Percentiles rank a stretch among this genome's conserved stretches.
Evolutionary conservation across 2,888 invertebrate species (phyloP).

Genomic region (Drosophila subquinaria): DNA sequence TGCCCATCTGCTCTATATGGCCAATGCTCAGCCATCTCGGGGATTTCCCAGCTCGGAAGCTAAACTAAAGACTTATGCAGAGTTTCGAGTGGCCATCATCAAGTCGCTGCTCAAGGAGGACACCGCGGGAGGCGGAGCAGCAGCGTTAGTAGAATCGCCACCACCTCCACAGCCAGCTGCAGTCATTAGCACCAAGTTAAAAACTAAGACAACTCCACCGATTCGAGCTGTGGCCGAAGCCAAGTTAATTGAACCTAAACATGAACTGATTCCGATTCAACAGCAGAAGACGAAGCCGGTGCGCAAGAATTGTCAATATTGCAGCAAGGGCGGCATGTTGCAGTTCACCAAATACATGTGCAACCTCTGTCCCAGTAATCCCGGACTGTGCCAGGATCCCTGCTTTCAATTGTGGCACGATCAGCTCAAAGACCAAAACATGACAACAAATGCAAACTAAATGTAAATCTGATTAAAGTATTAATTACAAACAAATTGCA

Average conservation of each 20-base stretch:
- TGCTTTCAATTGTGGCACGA: slow-evolving; percentile 75
- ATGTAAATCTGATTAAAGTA: slow-evolving; percentile 4
- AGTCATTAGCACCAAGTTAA: slow-evolving; percentile 10
- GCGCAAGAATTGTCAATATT: slow-evolving; percentile 72
- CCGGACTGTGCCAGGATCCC: slow-evolving; percentile 69
- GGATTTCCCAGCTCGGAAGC: slow-evolving; percentile 11
- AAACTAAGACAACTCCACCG: background rate
- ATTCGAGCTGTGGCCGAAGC: slow-evolving; percentile 3
- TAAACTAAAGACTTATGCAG: slow-evolving; percentile 54
- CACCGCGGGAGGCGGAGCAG: background rate
- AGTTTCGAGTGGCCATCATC: slow-evolving; percentile 64
- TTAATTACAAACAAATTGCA: background rate
- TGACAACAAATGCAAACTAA: slow-evolving; percentile 14
- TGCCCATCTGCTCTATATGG: slow-evolving; percentile 59
- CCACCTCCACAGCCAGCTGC: background rate
- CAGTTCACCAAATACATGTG: slow-evolving; percentile 70
- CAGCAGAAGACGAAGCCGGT: slow-evolving; percentile 51
- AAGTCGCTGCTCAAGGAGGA: slow-evolving; percentile 58
- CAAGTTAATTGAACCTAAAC: slow-evolving; percentile 17
- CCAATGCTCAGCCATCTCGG: slow-evolving; percentile 43
- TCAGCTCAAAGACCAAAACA: slow-evolving; percentile 33
- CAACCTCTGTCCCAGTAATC: slow-evolving; percentile 64
- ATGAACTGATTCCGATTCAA: slow-evolving; percentile 50
- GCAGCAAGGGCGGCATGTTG: slow-evolving; percentile 67
- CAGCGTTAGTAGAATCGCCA: background rate